These are phyloP conservation scores for Episyrphus balteatus DNA, from an alignment of 1,140 invertebrate genomes.

Conservation along the genomic window DNA sequence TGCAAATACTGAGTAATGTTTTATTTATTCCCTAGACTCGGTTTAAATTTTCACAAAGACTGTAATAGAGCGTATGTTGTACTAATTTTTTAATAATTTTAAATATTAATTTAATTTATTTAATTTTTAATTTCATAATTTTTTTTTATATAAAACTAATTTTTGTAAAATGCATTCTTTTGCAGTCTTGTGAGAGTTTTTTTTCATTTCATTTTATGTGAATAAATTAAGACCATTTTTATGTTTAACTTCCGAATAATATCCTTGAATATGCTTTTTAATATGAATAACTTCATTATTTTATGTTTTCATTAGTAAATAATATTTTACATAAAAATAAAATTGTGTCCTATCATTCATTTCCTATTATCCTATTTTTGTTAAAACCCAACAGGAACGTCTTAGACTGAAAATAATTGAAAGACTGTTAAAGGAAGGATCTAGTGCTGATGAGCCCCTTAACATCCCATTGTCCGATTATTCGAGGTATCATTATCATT, in stretches of 20 bases:
- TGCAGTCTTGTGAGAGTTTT: not conserved
- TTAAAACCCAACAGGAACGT: constrained; percentile 47
- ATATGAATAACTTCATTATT: not conserved
- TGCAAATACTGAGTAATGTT: too few species aligned
- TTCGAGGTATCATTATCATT: constrained; percentile 51
- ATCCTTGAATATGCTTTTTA: not conserved
- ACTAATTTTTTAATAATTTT: too few species aligned
- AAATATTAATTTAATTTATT: too few species aligned
- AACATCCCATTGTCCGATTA: constrained; percentile 77
- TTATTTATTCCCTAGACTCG: too few species aligned
- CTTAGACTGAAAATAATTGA: constrained; percentile 67
- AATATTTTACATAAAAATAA: too few species aligned
- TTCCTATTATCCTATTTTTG: not conserved
- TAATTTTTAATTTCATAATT: too few species aligned
- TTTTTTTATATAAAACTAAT: not conserved
- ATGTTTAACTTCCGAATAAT: too few species aligned
- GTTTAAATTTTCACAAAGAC: too few species aligned
- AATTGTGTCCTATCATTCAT: not conserved
- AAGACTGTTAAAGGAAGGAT: constrained; percentile 68
- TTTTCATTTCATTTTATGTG: not conserved
- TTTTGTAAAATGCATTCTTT: not conserved
- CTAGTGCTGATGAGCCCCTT: constrained; percentile 74
- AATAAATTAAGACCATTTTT: too few species aligned
- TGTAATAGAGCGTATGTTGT: too few species aligned
- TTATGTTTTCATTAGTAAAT: too few species aligned